Percentiles rank a stretch among this genome's conserved stretches.
phyloP scores from a whole-genome alignment of 1,140 invertebrate species.

The Apis dorsata region DNA sequence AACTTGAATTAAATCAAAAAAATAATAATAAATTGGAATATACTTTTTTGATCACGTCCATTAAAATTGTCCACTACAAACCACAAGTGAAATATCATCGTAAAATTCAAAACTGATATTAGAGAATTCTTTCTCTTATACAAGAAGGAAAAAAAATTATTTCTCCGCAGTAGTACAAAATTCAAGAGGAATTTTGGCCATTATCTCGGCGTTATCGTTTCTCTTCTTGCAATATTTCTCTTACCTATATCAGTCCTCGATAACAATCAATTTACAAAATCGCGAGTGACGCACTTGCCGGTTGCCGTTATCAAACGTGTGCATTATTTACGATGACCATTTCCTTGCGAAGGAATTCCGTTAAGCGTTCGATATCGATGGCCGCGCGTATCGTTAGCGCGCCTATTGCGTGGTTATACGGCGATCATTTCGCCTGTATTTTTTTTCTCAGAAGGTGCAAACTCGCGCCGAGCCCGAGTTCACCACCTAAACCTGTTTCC shows the following conservation, averaged over 20 bases:
- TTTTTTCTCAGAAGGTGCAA: conserved; percentile 32
- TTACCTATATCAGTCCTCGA: background rate
- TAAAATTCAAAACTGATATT: too few relatives aligned
- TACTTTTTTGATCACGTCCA: too few relatives aligned
- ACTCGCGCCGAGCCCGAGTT: background rate
- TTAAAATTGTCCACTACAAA: too few relatives aligned
- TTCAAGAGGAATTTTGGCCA: too few relatives aligned
- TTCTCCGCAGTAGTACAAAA: too few relatives aligned
- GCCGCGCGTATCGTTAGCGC: conserved; percentile 20
- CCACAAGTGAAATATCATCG: too few relatives aligned
- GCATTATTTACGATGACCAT: conserved; percentile 29
- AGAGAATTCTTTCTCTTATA: too few relatives aligned
- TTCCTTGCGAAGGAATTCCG: conserved; percentile 14
- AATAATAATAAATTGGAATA: too few relatives aligned
- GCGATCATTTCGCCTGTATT: conserved; percentile 15
- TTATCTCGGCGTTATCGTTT: background rate
- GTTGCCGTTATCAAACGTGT: conserved; percentile 29
- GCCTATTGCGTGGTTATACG: conserved; percentile 19
- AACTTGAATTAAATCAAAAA: too few relatives aligned
- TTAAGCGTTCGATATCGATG: conserved; percentile 37
- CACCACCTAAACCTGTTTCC: conserved; percentile 48
- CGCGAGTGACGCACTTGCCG: conserved; percentile 5
- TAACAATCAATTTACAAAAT: conserved; percentile 21
- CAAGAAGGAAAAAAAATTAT: too few relatives aligned
- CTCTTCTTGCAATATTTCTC: background rate